Percentiles rank a stretch among this genome's conserved stretches.
These are phyloP conservation scores for Fistularia commersonii DNA, from an alignment of 2,797 vertebrate genomes.

Conservation along the genomic window DNA sequence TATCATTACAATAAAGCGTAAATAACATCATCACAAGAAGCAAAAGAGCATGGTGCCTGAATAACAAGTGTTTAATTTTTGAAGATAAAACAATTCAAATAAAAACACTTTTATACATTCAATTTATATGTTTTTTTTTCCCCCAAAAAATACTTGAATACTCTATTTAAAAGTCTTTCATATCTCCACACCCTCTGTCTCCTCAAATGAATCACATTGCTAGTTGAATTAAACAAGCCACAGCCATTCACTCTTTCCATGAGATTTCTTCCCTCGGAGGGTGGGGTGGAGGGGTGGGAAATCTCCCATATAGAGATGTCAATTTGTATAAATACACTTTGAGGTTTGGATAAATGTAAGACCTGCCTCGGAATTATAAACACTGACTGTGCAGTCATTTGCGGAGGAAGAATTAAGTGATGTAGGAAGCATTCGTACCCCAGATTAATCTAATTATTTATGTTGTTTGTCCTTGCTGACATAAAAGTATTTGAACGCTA, in stretches of 20 bases:
- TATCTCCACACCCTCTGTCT: neutral
- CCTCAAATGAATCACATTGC: slow-evolving; percentile 11
- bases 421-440: slow-evolving; percentile 68
- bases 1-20: no score
- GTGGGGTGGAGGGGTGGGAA: slow-evolving; percentile 18
- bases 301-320: slow-evolving; percentile 61
- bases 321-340: slow-evolving; percentile 66
- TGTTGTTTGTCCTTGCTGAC: slow-evolving; percentile 66
- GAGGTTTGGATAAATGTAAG: slow-evolving; percentile 55
- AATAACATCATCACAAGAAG: no score
- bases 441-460: slow-evolving; percentile 74
- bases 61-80: no score
- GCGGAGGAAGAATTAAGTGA: slow-evolving; percentile 66
- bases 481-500: slow-evolving; percentile 66
- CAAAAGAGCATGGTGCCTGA: no score
- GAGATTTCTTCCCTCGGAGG: slow-evolving; percentile 32
- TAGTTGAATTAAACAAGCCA: slow-evolving; percentile 22
- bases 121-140: no score
- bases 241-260: slow-evolving; percentile 12
- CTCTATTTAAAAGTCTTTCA: neutral
- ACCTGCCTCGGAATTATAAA: slow-evolving; percentile 67
- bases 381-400: slow-evolving; percentile 56
- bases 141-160: neutral
- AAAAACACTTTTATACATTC: no score
- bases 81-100: no score